Evolutionary conservation across 1,140 invertebrate genomes (phyloP).

Genomic region (Papilio xuthus): DNA sequence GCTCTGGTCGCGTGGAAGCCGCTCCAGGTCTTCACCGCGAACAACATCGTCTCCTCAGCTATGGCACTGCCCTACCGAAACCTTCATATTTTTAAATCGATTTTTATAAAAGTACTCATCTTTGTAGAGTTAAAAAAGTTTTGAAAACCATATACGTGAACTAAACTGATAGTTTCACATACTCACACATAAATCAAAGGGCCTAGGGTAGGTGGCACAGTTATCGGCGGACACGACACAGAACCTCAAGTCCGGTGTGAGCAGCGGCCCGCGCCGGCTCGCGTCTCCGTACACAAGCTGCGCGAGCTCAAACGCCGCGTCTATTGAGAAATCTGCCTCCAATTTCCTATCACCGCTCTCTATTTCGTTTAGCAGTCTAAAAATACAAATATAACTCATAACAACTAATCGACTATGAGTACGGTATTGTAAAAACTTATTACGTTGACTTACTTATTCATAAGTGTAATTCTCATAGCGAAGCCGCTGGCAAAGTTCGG

Average conservation of each 20-base stretch:
- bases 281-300: slow-evolving; percentile 67
- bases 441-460: slow-evolving; percentile 84
- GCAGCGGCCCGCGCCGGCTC: slow-evolving; percentile 57
- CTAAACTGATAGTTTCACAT: neutral
- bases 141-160: neutral
- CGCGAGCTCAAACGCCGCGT: slow-evolving; percentile 91
- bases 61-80: slow-evolving; percentile 82
- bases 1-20: slow-evolving; percentile 90
- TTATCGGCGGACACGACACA: slow-evolving; percentile 82
- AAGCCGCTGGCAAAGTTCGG: slow-evolving; percentile 91
- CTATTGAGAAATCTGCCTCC: slow-evolving; percentile 89
- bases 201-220: slow-evolving; percentile 86
- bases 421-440: neutral
- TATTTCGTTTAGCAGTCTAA: slow-evolving; percentile 63
- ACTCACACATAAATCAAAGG: slow-evolving; percentile 86
- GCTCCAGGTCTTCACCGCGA: slow-evolving; percentile 94
- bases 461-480: slow-evolving; percentile 85
- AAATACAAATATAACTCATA: neutral
- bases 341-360: slow-evolving; percentile 59
- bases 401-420: neutral
- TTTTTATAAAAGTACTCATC: neutral
- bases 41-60: slow-evolving; percentile 84
- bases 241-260: slow-evolving; percentile 80
- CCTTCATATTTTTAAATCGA: slow-evolving; percentile 1
- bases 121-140: neutral